Evolutionary conservation across 1,140 invertebrate genomes (phyloP), one percentile per base, ranked within the genome.

Genomic region (Trachelipus rathkii): DNA sequence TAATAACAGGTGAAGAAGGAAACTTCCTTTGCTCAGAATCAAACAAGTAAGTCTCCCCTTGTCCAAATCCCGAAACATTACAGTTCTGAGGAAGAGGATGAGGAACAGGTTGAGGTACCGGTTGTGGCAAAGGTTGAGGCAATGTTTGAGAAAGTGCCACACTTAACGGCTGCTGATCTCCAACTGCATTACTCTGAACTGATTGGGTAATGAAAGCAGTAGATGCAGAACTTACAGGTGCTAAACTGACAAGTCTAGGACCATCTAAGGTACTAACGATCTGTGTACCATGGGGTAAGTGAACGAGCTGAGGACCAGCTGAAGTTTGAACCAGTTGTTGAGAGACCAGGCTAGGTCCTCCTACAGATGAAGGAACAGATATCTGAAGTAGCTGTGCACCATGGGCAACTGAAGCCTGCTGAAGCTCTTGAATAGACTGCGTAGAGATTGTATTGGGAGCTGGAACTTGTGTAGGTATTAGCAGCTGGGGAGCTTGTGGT

Each of bases 321-420:
- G 77, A 78, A 24, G 77, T 78, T 33, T 78, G 77, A 11, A 78
- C 74, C 45, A 76, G 24, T 60, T 78, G 77, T 60, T 78, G 77
- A 60, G 50, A 60, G 3, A 60, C 50, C 4, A 60, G 50, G 45
- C 72, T 73, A 50, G 77, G 44, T n/a, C 69, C 73, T 66, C 70
- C 21, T 53, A 71, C 23, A 13, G 77, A 33, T 53, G 60, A 75
- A 23, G 77, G 75, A 60, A 75, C 74, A 11, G 73, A 70, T 15
- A 74, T 60, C 50, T 60, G 50, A 60, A 78, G 73, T 33, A 75
- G 73, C 44, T 78, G 77, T 15, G 77, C 67, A 44, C 75, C 19
- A 21, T 73, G 73, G 33, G 75, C 77, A 19, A 78, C 74, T n/a
- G 70, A 70, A 21, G 74, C 72, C 66, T 75, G 77, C 43, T 73